Percentiles rank a stretch among this genome's conserved stretches.
Conservation (phyloP, 2,113 vertebrate genomes). For the Arenaria interpres region DNA sequence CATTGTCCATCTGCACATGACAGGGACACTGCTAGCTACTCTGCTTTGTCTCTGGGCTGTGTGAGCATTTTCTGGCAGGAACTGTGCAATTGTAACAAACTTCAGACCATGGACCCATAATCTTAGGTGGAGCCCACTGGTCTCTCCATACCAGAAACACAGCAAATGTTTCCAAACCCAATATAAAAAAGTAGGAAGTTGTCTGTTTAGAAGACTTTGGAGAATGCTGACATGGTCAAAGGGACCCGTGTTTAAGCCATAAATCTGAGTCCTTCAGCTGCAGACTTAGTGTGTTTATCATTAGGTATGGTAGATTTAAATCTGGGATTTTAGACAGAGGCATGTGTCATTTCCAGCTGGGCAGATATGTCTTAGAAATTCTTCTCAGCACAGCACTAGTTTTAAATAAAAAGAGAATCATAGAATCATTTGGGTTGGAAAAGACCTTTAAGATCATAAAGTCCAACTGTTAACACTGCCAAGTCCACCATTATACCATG, state of each 20-base stretch:
- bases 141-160: not conserved
- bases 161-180: not conserved
- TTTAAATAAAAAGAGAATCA: not conserved
- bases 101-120: not conserved
- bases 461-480: accelerated
- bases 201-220: not conserved
- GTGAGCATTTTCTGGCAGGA: not conserved
- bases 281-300: not conserved
- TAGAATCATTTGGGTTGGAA: not conserved
- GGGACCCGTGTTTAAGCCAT: not conserved
- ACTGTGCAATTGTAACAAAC: not conserved
- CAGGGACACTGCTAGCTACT: not conserved
- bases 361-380: not conserved
- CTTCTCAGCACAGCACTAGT: not conserved
- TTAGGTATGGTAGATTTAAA: not conserved
- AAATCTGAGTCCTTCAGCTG: not conserved
- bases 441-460: not conserved
- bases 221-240: not conserved
- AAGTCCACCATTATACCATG: not conserved
- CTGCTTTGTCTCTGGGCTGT: not conserved
- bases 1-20: not conserved
- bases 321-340: not conserved
- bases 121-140: not conserved
- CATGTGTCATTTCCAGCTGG: not conserved
- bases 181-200: not conserved